These are phyloP conservation scores for Prinia subflava DNA, from an alignment of 2,113 vertebrate genomes.

Conservation along the genomic window DNA sequence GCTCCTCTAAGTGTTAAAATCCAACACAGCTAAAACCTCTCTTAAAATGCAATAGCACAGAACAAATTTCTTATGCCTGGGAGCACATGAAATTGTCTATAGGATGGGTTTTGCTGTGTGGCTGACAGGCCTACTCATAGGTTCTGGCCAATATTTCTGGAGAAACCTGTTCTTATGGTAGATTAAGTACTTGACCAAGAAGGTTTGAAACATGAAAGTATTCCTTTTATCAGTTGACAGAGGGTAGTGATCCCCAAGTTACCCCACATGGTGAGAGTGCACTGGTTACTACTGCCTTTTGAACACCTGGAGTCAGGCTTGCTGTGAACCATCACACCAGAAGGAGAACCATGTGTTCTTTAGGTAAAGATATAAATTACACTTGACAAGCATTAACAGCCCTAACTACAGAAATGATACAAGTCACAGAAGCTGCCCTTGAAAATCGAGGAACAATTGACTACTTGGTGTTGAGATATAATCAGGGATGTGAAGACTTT, in stretches of 20 bases:
- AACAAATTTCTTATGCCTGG: too few species aligned
- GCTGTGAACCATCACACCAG: not conserved
- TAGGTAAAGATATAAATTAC: not conserved
- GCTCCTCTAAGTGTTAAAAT: not conserved
- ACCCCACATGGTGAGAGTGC: not conserved
- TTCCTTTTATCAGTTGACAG: not conserved
- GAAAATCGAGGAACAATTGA: not conserved
- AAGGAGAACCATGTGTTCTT: not conserved
- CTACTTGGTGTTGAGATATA: not conserved
- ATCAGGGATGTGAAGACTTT: not conserved
- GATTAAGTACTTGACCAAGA: too few species aligned
- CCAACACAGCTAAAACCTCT: not conserved
- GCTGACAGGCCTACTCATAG: not conserved
- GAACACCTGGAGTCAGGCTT: not conserved
- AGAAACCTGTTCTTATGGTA: too few species aligned
- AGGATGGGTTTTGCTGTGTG: not conserved
- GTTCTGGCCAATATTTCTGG: not conserved
- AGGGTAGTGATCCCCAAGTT: not conserved
- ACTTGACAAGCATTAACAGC: not conserved
- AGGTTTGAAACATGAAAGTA: too few species aligned
- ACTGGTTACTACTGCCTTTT: not conserved
- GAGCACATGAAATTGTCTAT: not conserved
- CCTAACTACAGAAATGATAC: not conserved
- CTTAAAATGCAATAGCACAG: not conserved
- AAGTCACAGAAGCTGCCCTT: not conserved